phyloP scores from a whole-genome alignment of 2,797 vertebrate genomes.

The Semaprochilodus insignis region DNA sequence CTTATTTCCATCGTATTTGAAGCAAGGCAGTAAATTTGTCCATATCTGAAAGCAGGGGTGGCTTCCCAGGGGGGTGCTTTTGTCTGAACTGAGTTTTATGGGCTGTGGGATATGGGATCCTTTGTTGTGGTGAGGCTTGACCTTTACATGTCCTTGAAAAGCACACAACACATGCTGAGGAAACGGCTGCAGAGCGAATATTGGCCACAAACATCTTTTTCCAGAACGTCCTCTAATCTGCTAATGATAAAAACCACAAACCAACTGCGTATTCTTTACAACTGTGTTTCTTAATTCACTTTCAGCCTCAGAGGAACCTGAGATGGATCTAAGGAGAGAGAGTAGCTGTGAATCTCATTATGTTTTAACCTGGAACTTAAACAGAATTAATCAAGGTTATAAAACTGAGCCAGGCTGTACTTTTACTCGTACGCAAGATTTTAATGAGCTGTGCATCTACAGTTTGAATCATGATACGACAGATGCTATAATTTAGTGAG shows the following conservation, averaged over 20 bases:
- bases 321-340: not conserved
- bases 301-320: not conserved
- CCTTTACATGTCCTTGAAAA: not conserved
- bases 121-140: not conserved
- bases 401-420: not conserved
- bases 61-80: not conserved
- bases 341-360: not conserved
- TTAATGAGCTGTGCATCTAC: not conserved
- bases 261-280: too few relatives aligned
- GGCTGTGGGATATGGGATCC: not conserved
- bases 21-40: not conserved
- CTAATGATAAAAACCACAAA: not conserved
- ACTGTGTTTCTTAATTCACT: not conserved
- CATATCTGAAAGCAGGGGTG: not conserved
- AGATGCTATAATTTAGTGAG: not conserved
- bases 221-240: not conserved
- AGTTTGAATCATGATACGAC: not conserved
- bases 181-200: not conserved
- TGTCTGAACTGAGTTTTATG: conserved; percentile 12
- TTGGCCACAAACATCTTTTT: not conserved
- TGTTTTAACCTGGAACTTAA: not conserved
- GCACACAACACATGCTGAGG: not conserved
- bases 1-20: not conserved
- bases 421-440: not conserved
- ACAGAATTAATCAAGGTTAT: not conserved